Conservation (phyloP, 2,113 vertebrate genomes). For the Centropus bengalensis region DNA sequence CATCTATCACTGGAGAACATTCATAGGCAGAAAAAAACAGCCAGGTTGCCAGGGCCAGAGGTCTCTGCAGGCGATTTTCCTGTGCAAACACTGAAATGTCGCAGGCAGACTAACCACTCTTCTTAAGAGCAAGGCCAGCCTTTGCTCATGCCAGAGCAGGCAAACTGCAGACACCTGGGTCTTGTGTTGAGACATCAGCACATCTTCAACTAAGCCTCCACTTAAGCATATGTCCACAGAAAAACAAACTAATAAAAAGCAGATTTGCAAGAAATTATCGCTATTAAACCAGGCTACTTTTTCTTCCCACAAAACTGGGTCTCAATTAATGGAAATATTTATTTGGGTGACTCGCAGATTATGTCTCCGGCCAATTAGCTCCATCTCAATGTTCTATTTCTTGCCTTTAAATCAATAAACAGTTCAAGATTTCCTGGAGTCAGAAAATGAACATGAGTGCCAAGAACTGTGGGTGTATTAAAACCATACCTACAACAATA, state of each 20-base stretch:
- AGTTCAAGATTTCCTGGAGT: constrained; percentile 78
- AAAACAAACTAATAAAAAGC: constrained; percentile 18
- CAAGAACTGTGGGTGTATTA: constrained; percentile 76
- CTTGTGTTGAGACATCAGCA: neutral
- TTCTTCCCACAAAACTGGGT: neutral
- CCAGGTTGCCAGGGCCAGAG: neutral
- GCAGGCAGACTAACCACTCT: neutral
- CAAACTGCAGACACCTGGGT: neutral
- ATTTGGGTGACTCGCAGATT: constrained; percentile 65
- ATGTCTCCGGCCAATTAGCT: constrained; percentile 67
- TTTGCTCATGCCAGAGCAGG: neutral
- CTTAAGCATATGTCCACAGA: neutral
- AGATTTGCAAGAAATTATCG: neutral
- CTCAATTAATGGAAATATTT: constrained; percentile 68
- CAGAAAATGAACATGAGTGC: constrained; percentile 56
- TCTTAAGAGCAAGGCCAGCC: neutral
- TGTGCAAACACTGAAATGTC: neutral
- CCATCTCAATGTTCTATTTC: constrained; percentile 69
- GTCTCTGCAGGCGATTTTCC: neutral
- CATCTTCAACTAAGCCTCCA: neutral
- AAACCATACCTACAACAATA: constrained; percentile 79
- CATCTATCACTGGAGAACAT: neutral
- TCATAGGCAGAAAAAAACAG: neutral
- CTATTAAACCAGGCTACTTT: constrained; percentile 11
- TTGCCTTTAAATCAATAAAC: constrained; percentile 75